These are phyloP conservation scores for Helostoma temminkii DNA, from an alignment of 2,797 vertebrate species.

Conservation along the genomic window DNA sequence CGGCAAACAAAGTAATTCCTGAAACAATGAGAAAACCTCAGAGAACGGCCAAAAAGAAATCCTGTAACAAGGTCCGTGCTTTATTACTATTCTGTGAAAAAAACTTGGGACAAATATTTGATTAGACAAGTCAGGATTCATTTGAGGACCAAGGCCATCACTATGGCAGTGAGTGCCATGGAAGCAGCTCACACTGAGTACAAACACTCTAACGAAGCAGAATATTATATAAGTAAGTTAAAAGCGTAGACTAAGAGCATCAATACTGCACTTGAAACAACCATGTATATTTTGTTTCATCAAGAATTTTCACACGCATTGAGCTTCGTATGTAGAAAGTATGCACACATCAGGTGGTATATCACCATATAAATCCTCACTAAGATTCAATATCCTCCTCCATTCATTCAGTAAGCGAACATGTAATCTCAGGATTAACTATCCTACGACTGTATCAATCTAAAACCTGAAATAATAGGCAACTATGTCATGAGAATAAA, in stretches of 20 bases:
- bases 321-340: neutral
- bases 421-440: too few relatives aligned
- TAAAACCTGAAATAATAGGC: neutral
- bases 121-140: conserved; percentile 49
- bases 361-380: too few relatives aligned
- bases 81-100: conserved; percentile 57
- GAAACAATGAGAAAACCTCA: conserved; percentile 53
- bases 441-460: neutral
- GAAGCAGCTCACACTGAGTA: conserved; percentile 14
- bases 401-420: too few relatives aligned
- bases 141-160: conserved; percentile 39
- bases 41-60: conserved; percentile 48
- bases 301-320: too few relatives aligned
- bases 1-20: conserved; percentile 37
- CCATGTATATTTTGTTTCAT: too few relatives aligned
- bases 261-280: too few relatives aligned
- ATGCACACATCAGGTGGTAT: neutral
- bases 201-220: conserved; percentile 1
- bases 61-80: conserved; percentile 29
- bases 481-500: neutral
- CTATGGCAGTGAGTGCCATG: conserved; percentile 56
- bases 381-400: too few relatives aligned
- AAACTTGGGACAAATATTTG: conserved; percentile 66
- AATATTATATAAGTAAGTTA: neutral
- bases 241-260: neutral